Percentiles rank a stretch among this genome's conserved stretches.
Evolutionary conservation across 2,113 vertebrate genomes (phyloP).

Genomic region (Pica pica): DNA sequence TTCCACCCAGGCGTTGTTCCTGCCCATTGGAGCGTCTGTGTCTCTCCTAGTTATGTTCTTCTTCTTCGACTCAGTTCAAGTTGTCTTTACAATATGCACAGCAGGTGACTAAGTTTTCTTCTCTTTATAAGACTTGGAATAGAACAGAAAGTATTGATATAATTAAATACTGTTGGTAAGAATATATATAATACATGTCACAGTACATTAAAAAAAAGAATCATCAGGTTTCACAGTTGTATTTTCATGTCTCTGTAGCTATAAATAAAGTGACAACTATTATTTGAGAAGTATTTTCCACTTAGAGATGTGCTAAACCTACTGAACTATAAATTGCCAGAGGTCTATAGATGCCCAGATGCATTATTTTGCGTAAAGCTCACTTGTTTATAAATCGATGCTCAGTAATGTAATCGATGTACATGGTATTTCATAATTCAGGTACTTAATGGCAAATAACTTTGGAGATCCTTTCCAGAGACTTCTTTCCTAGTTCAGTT

Average conservation of each 20-base stretch:
- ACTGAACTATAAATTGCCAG: background rate
- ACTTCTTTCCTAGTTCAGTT: background rate
- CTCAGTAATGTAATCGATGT: too few species aligned
- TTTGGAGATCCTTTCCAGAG: background rate
- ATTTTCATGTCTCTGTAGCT: background rate
- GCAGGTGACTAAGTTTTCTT: slow-evolving; percentile 81
- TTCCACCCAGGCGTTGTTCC: slow-evolving; percentile 96
- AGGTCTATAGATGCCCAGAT: background rate
- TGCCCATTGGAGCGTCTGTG: slow-evolving; percentile 96
- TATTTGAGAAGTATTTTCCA: slow-evolving; percentile 4
- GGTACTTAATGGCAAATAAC: background rate
- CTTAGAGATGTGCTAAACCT: background rate
- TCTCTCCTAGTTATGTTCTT: slow-evolving; percentile 99
- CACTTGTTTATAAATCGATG: background rate
- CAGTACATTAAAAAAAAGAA: background rate
- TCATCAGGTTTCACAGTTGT: background rate
- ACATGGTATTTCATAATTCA: background rate
- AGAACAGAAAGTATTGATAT: background rate
- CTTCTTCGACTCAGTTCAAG: slow-evolving; percentile 99
- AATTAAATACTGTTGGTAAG: background rate
- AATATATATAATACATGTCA: background rate
- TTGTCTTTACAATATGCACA: slow-evolving; percentile 99
- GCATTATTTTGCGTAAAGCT: background rate
- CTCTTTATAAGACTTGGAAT: background rate
- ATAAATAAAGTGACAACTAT: background rate